These are phyloP conservation scores for Brachyptera risi DNA, from an alignment of 2,888 invertebrate species.

Conservation along the genomic window DNA sequence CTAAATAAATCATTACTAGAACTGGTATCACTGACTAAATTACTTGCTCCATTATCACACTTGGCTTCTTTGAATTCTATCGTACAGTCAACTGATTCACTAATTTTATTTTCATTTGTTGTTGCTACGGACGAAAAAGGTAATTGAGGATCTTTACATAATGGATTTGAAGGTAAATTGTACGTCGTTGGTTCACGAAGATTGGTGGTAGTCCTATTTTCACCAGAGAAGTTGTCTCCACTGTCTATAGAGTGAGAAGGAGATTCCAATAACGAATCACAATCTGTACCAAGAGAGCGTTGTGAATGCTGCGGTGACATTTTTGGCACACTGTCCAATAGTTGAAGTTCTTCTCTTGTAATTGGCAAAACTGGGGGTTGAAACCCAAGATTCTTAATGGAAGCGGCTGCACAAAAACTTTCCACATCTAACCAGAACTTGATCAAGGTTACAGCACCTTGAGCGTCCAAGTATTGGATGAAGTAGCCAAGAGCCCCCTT, in stretches of 20 bases:
- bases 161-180: background rate
- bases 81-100: background rate
- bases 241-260: conserved; percentile 33
- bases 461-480: conserved; percentile 79
- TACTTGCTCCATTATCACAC: background rate
- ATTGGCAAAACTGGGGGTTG: conserved; percentile 27
- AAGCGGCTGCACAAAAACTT: conserved; percentile 27
- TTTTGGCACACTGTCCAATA: conserved; percentile 22
- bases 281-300: conserved; percentile 45
- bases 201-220: background rate
- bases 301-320: conserved; percentile 6
- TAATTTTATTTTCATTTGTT: background rate
- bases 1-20: background rate
- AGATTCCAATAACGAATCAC: conserved; percentile 45
- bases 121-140: background rate
- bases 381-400: conserved; percentile 37
- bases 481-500: conserved; percentile 79
- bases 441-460: conserved; percentile 59
- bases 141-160: background rate
- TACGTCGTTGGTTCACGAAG: background rate
- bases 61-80: background rate
- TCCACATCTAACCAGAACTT: conserved; percentile 61
- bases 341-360: conserved; percentile 32
- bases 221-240: background rate
- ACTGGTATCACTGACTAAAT: background rate